Percentiles rank a stretch among this genome's conserved stretches.
Evolutionary conservation across 2,888 invertebrate genomes (phyloP).

Genomic region (Bedellia somnulentella): DNA sequence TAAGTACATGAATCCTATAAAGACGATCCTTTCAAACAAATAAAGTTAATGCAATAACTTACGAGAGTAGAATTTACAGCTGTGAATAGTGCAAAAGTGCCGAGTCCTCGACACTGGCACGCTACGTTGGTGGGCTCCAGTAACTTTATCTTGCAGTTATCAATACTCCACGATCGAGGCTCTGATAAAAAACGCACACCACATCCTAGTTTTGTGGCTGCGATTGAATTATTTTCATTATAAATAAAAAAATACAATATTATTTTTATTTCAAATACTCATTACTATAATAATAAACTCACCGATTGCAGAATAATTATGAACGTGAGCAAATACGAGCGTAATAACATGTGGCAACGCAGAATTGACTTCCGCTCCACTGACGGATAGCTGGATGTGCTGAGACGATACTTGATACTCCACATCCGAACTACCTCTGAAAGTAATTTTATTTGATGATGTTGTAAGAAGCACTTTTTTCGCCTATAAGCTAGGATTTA

Average conservation of each 20-base stretch:
- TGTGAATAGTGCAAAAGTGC: slow-evolving; percentile 40
- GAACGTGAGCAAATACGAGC: slow-evolving; percentile 33
- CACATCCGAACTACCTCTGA: slow-evolving; percentile 66
- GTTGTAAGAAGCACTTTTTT: no score
- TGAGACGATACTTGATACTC: slow-evolving; percentile 68
- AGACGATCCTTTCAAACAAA: no score
- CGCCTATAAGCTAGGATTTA: no score
- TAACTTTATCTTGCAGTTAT: slow-evolving; percentile 38
- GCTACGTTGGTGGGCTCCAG: slow-evolving; percentile 33
- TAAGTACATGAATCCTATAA: no score
- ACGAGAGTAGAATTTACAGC: slow-evolving; percentile 35
- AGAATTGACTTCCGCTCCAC: slow-evolving; percentile 27
- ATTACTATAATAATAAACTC: slow-evolving; percentile 12
- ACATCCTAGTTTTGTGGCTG: slow-evolving; percentile 37
- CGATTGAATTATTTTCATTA: slow-evolving; percentile 1
- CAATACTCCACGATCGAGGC: slow-evolving; percentile 47
- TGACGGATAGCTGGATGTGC: slow-evolving; percentile 33
- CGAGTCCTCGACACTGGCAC: slow-evolving; percentile 38
- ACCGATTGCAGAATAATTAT: slow-evolving; percentile 44
- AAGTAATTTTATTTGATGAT: background rate
- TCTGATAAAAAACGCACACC: slow-evolving; percentile 44
- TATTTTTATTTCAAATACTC: background rate
- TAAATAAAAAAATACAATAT: background rate
- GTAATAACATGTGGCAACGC: slow-evolving; percentile 35
- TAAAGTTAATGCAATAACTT: slow-evolving; percentile 17